Conservation (phyloP, 2,888 invertebrate genomes). For the Rhimphoctona megacephalus region DNA sequence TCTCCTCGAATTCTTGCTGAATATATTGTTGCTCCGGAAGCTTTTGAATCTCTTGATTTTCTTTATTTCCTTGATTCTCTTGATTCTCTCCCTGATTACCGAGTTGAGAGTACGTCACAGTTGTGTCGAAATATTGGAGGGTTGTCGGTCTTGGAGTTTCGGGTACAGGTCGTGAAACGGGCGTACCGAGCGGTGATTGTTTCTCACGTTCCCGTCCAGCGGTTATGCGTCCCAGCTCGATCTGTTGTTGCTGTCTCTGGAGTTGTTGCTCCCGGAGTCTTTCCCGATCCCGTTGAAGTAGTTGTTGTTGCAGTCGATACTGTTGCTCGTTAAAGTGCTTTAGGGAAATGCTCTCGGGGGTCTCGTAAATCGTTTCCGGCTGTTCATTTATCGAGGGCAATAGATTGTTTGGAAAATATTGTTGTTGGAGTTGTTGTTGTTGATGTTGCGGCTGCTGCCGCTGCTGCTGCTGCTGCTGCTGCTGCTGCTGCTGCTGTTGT, state of each 20-base stretch:
- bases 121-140: slow-evolving; percentile 71
- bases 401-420: slow-evolving; percentile 66
- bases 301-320: slow-evolving; percentile 80
- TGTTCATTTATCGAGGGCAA: slow-evolving; percentile 72
- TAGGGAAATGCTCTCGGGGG: slow-evolving; percentile 82
- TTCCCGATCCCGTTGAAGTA: slow-evolving; percentile 81
- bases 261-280: slow-evolving; percentile 79
- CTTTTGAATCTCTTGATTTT: slow-evolving; percentile 35
- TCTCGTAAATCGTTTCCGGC: slow-evolving; percentile 78
- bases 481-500: slow-evolving; percentile 56
- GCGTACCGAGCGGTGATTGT: slow-evolving; percentile 29
- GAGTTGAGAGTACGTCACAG: slow-evolving; percentile 69
- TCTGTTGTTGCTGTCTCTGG: slow-evolving; percentile 74
- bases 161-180: slow-evolving; percentile 51
- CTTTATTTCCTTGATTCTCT: slow-evolving; percentile 28
- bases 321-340: slow-evolving; percentile 83
- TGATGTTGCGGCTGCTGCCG: slow-evolving; percentile 13
- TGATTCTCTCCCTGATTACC: slow-evolving; percentile 70
- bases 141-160: slow-evolving; percentile 71
- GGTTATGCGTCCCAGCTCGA: slow-evolving; percentile 51
- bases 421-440: slow-evolving; percentile 23
- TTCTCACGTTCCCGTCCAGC: slow-evolving; percentile 52
- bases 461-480: slow-evolving; percentile 11
- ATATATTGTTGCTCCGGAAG: slow-evolving; percentile 32
- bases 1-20: slow-evolving; percentile 47